Conservation (phyloP, 2,797 vertebrate genomes). For the Atherinosoma microstoma region DNA sequence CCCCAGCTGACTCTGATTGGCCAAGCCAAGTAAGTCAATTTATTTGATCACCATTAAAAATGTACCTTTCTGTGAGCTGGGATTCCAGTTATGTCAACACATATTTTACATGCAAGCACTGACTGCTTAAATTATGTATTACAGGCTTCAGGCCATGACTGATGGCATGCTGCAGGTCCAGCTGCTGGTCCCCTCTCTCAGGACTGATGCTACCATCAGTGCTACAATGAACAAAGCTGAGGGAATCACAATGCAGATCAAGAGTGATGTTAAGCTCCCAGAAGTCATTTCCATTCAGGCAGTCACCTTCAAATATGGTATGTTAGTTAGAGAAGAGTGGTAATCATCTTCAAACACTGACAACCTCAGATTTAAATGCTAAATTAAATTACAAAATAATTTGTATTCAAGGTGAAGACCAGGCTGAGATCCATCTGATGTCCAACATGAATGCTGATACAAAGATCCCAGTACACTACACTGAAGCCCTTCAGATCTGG, state of each 20-base stretch:
- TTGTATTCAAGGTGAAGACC: slow-evolving; percentile 83
- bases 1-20: slow-evolving; percentile 87
- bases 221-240: slow-evolving; percentile 75
- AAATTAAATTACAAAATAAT: slow-evolving; percentile 26
- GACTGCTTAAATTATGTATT: slow-evolving; percentile 21
- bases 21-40: slow-evolving; percentile 85
- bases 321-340: background rate
- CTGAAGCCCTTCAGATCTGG: slow-evolving; percentile 68
- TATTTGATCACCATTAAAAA: slow-evolving; percentile 11
- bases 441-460: slow-evolving; percentile 85
- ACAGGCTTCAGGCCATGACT: slow-evolving; percentile 81
- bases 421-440: slow-evolving; percentile 87
- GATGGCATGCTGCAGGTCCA: slow-evolving; percentile 83
- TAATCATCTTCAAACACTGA: background rate
- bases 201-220: slow-evolving; percentile 84
- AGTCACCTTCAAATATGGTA: slow-evolving; percentile 88
- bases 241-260: slow-evolving; percentile 84
- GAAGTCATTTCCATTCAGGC: slow-evolving; percentile 84
- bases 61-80: background rate
- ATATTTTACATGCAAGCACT: slow-evolving; percentile 2
- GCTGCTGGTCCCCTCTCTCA: slow-evolving; percentile 85
- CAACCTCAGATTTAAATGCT: background rate
- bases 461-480: slow-evolving; percentile 74
- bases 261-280: slow-evolving; percentile 83
- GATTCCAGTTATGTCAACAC: background rate